Base-by-base conservation (phyloP, 1,140 invertebrate species). In the Mercenaria mercenaria region DNA sequence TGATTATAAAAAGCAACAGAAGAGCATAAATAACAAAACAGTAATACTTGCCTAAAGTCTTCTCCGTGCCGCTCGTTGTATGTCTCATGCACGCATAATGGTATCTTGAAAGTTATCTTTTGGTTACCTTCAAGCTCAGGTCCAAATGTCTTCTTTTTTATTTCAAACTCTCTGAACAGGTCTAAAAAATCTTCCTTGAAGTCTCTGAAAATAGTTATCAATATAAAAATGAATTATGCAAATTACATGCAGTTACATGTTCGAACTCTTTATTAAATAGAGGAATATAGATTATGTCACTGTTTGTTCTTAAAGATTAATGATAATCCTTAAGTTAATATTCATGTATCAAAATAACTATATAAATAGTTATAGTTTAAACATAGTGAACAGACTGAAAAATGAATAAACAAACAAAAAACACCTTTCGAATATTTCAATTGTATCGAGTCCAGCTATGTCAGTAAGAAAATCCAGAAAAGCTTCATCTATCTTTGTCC, bases 381-480 rank as follows among this genome's bases (percentile, higher is more conserved):
- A 15, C 4, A n/a, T 56, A 56, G 20, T 56, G 23, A n/a, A 15
- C 4, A 3, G 23, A n/a, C 52, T 56, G 13, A 4, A 56, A 11
- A 23, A 23, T 15, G 10, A n/a, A 6, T 3, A 56, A 56, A 4
- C 20, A 15, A n/a, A n/a, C n/a, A n/a, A n/a, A n/a, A n/a, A n/a
- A n/a, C n/a, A 84, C 81, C 29, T 84, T 50, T 67, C 37, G 20
- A 84, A 84, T 41, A 43, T 56, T 10, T 84, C 37, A 20, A 84
- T 61, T 13, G 43, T 37, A n/a, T 84, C 81, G 32, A 8, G 0
- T 61, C 82, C 82, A 6, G 43, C 67, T 3, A 85, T 34, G 39
- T 69, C 43, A 2, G 3, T 29, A 10, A 85, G 47, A 41, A 85
- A 74, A 1, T 34, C 32, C 1, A 34, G 37, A 41, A 85, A 85